Conservation (phyloP, 2,797 vertebrate genomes). For the Coendou prehensilis region DNA sequence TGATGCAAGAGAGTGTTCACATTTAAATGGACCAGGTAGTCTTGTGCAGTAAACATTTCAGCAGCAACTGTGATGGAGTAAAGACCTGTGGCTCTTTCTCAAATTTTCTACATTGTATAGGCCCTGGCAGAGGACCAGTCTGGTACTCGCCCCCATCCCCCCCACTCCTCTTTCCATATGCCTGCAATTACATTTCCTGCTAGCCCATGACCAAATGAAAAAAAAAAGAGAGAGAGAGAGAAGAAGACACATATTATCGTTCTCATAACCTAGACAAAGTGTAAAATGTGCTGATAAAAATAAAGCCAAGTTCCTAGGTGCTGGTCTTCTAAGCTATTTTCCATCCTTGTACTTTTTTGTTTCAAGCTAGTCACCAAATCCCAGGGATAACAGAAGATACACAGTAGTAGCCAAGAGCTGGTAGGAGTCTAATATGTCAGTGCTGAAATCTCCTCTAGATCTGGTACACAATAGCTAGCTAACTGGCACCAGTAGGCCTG, state of each 20-base stretch:
- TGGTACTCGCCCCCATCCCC: accelerated
- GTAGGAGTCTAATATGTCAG: conserved; percentile 44
- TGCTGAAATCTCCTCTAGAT: conserved; percentile 61
- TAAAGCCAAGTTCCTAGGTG: conserved; percentile 36
- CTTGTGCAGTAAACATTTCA: conserved; percentile 35
- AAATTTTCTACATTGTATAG: neutral
- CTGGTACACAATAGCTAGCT: conserved; percentile 28
- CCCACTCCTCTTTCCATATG: neutral
- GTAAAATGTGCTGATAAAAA: conserved; percentile 50
- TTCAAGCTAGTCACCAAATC: conserved; percentile 62
- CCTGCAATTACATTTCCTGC: conserved; percentile 34
- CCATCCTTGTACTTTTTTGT: neutral
- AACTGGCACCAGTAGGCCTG: conserved; percentile 66
- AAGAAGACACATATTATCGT: neutral
- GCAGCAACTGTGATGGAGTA: neutral
- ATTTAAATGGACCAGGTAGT: conserved; percentile 28
- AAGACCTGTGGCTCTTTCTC: conserved; percentile 2
- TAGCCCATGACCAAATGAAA: neutral
- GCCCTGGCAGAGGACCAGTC: neutral
- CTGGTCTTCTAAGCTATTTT: conserved; percentile 63
- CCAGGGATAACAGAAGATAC: neutral
- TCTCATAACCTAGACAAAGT: conserved; percentile 22
- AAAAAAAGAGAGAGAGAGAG: neutral
- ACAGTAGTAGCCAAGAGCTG: conserved; percentile 25
- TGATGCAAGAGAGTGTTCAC: conserved; percentile 1